Base-by-base conservation (phyloP, 2,888 invertebrate species). In the Drosophila affinis region DNA sequence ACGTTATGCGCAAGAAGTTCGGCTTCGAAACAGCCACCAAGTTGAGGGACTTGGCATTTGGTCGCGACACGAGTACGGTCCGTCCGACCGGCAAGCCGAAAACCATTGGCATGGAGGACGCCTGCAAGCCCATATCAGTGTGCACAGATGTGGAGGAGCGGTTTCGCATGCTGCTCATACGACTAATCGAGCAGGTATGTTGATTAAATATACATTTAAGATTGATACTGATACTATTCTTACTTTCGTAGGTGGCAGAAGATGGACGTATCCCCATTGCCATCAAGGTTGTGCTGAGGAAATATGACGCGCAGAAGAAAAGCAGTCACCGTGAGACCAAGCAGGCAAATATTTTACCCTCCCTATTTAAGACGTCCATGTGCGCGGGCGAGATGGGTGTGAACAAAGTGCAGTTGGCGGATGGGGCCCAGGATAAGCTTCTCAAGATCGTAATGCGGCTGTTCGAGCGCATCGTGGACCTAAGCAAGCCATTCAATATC, bases 261-360 rank as follows among this genome's bases (percentile, higher is more conserved):
- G 97, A 97, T 91, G 96, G 96, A 0, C 94, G 97, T 79, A 94
- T 95, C 86, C 97, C 97, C 34, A 94, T 95, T 75, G 95, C 95
- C 48, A 93, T 97, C 59, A 95, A 95, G 92, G 94, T 97, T 46
- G 95, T 96, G 44, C 93, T 96, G 52, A 93, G 97, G 49, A 96
- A 96, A 90, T 95, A 94, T 81, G 95, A 96, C 92, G 93, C 93
- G 5, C 93, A 93, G 76, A 94, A 94, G 76, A 94, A 95, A 78
- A 93, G 94, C 63, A 95, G 95, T 81, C 95, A 95, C 82, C 93
- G 96, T 69, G 96, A 96, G 91, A 95, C 95, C 0, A 94, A 95
- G 76, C 96, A 96, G 84, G 95, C 95, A 81, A 95, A 95, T 87
- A 93, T 96, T 62, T 93, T 95, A 72, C 94, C 95, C 29, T 94